A percentile compares a stretch with the other conserved stretches of the same genome.
These are phyloP conservation scores for Casuarius casuarius DNA, from an alignment of 2,113 vertebrate genomes.

Conservation along the genomic window DNA sequence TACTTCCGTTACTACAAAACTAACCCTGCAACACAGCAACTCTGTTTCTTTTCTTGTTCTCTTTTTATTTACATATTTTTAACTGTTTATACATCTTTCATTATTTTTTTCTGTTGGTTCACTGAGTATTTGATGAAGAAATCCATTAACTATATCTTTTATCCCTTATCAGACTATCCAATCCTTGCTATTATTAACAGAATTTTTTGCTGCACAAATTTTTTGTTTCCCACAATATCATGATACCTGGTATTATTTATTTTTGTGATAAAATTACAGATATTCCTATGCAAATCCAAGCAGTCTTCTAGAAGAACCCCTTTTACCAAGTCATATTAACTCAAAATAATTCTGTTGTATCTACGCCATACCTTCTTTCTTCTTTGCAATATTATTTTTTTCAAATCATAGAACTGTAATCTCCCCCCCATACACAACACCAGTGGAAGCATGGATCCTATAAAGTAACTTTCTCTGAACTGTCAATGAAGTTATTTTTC, in stretches of 20 bases:
- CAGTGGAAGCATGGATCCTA: background rate
- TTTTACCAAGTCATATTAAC: background rate
- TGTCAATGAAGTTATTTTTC: background rate
- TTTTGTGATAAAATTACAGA: background rate
- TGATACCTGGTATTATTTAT: background rate
- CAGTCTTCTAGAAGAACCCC: background rate
- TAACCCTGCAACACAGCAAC: background rate
- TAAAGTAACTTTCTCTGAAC: background rate
- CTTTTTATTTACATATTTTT: background rate
- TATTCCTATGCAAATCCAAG: background rate
- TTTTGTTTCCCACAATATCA: background rate
- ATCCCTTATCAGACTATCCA: background rate
- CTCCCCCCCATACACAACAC: background rate
- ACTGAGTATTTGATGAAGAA: background rate
- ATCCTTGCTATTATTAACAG: background rate
- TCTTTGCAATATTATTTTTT: background rate
- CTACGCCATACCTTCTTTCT: background rate
- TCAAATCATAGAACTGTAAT: background rate
- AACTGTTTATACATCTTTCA: background rate
- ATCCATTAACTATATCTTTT: background rate
- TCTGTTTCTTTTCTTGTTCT: background rate
- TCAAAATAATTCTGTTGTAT: background rate
- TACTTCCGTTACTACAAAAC: background rate
- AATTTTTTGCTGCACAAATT: background rate
- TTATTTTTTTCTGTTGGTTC: background rate